Conservation (phyloP, 2,113 vertebrate genomes). For the Bungarus multicinctus region DNA sequence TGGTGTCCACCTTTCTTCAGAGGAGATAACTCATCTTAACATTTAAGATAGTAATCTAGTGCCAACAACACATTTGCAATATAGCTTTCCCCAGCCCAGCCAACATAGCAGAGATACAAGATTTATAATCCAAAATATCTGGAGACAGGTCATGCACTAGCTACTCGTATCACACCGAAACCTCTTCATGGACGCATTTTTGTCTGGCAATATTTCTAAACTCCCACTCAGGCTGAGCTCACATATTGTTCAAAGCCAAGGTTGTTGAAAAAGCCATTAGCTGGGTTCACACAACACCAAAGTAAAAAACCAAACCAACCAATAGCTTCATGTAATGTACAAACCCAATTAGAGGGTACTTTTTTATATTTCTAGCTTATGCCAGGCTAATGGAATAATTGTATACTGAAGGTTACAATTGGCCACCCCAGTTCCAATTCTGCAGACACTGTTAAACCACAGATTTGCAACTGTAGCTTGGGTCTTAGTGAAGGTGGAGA, state of each 20-base stretch:
- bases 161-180: too few species aligned
- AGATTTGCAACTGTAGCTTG: neutral
- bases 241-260: neutral
- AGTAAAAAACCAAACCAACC: neutral
- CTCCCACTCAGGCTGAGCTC: neutral
- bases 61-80: neutral
- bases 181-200: neutral
- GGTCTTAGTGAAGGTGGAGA: neutral
- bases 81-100: neutral
- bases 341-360: neutral
- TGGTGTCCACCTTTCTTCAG: neutral
- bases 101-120: neutral
- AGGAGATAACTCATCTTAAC: neutral
- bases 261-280: neutral
- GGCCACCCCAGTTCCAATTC: neutral
- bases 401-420: neutral
- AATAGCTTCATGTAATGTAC: neutral
- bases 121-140: neutral
- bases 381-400: neutral
- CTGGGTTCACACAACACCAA: neutral
- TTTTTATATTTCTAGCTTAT: neutral
- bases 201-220: neutral
- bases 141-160: too few species aligned
- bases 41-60: neutral
- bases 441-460: neutral